Conservation (phyloP, 2,113 vertebrate genomes). For the Erythrolamprus reginae region DNA sequence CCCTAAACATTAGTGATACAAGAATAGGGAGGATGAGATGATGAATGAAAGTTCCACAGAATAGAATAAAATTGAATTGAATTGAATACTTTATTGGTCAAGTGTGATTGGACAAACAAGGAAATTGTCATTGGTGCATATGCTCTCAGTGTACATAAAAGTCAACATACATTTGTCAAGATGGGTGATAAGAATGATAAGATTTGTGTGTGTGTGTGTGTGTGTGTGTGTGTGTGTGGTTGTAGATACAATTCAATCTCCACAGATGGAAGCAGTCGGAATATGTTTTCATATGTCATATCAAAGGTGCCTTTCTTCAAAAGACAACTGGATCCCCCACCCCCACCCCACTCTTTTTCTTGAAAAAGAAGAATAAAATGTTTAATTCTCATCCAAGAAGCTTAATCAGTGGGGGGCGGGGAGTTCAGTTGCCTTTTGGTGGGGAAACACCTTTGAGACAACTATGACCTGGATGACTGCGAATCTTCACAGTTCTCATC, state of each 20-base stretch:
- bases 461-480: neutral
- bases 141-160: no score
- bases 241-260: neutral
- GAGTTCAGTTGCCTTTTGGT: neutral
- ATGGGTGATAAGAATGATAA: no score
- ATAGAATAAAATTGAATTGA: no score
- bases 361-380: neutral
- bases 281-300: neutral
- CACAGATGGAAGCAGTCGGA: neutral
- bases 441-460: neutral
- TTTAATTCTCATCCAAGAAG: neutral
- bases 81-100: no score
- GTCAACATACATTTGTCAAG: no score
- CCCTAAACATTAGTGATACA: neutral
- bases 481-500: neutral
- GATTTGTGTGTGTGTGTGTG: no score
- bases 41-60: neutral
- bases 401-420: neutral
- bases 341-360: neutral
- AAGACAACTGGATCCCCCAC: neutral
- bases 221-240: no score
- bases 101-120: no score
- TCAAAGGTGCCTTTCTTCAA: neutral
- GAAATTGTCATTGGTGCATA: no score
- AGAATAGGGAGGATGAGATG: neutral